phyloP scores from a whole-genome alignment of 2,888 invertebrate species.

The Prosapia bicincta region DNA sequence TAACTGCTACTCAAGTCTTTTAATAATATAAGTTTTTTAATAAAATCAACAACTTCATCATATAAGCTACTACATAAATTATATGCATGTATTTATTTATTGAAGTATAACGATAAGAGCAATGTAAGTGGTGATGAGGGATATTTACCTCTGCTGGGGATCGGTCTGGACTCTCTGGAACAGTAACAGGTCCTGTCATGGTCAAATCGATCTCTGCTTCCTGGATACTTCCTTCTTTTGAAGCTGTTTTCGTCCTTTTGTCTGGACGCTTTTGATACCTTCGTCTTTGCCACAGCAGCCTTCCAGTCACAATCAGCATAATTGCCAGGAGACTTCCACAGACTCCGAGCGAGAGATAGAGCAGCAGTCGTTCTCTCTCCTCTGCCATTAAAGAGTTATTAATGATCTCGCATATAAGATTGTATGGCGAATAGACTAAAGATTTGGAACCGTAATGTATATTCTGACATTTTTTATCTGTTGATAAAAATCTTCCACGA shows the following conservation, averaged over 20 bases:
- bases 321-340: not conserved
- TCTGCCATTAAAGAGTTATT: not conserved
- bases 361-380: not conserved
- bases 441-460: too few relatives aligned
- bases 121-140: too few relatives aligned
- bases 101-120: too few relatives aligned
- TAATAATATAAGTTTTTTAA: too few relatives aligned
- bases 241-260: conserved; percentile 32
- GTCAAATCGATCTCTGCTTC: conserved; percentile 75
- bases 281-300: conserved; percentile 65
- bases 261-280: conserved; percentile 43
- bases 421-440: too few relatives aligned
- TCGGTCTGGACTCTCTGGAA: conserved; percentile 17
- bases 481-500: too few relatives aligned
- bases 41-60: too few relatives aligned
- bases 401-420: too few relatives aligned
- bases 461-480: too few relatives aligned
- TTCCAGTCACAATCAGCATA: conserved; percentile 53
- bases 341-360: not conserved
- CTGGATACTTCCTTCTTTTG: conserved; percentile 74
- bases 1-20: too few relatives aligned
- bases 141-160: conserved; percentile 35
- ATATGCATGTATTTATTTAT: too few relatives aligned
- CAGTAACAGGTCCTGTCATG: conserved; percentile 55
- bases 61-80: too few relatives aligned